Percentiles rank a stretch among this genome's conserved stretches.
Conservation (phyloP, 2,113 vertebrate species). For the Stictonetta naevosa region DNA sequence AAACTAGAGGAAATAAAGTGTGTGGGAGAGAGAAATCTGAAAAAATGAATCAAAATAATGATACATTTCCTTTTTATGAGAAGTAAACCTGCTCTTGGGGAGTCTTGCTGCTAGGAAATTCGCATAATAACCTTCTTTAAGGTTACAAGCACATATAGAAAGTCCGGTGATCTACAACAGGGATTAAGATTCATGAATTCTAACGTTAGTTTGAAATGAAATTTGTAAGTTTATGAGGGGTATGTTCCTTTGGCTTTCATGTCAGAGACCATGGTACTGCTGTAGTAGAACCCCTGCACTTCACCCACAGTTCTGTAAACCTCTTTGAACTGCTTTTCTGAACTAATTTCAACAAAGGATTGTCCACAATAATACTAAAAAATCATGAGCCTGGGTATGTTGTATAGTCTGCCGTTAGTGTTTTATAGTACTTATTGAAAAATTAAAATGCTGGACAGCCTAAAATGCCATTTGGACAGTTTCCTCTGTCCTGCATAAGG, state of each 20-base stretch:
- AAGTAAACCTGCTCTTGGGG: not conserved
- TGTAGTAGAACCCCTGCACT: not conserved
- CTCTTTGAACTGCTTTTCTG: not conserved
- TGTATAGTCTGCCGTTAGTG: not conserved
- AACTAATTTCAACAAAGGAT: not conserved
- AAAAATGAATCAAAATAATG: not conserved
- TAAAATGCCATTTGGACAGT: not conserved
- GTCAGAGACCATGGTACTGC: not conserved
- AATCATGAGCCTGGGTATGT: not conserved
- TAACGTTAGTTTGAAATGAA: not conserved
- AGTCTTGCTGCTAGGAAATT: not conserved
- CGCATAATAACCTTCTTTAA: not conserved
- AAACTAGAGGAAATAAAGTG: not conserved
- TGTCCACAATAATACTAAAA: not conserved
- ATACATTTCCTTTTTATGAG: not conserved
- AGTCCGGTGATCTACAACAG: not conserved
- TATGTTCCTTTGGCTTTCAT: not conserved
- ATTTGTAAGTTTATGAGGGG: not conserved
- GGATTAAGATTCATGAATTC: not conserved
- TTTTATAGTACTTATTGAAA: not conserved
- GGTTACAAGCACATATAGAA: not conserved
- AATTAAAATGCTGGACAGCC: not conserved
- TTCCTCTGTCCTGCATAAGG: not conserved
- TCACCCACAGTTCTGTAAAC: not conserved
- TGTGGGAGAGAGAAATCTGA: not conserved